Evolutionary conservation across 2,113 vertebrate species (phyloP).

Genomic region (Hydrolagus affinis): DNA sequence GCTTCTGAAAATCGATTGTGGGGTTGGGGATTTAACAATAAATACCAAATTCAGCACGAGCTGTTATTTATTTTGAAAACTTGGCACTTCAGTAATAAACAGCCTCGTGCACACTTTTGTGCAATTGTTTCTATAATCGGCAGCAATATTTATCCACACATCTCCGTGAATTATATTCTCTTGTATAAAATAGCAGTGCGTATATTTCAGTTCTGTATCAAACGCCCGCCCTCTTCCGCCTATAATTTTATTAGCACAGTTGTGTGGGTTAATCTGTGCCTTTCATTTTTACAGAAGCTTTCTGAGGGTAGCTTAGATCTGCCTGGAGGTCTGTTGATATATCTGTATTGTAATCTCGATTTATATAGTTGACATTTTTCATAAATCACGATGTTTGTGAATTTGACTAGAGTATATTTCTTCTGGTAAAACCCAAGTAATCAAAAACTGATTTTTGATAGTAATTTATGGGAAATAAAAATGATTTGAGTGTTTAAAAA

Average conservation of each 20-base stretch:
- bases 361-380: constrained; percentile 23
- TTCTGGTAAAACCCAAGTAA: constrained; percentile 3
- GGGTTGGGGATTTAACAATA: neutral
- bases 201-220: neutral
- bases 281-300: constrained; percentile 29
- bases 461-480: constrained; percentile 29
- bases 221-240: neutral
- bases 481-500: constrained; percentile 14
- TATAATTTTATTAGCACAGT: neutral
- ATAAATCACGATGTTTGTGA: constrained; percentile 28
- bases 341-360: constrained; percentile 18
- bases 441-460: constrained; percentile 31
- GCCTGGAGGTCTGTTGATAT: neutral
- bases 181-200: neutral
- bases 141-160: neutral
- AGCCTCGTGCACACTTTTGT: neutral
- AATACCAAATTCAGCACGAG: neutral
- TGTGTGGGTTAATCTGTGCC: constrained; percentile 23
- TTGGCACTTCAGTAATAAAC: neutral
- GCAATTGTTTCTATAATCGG: neutral
- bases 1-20: neutral
- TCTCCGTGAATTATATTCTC: neutral
- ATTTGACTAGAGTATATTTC: constrained; percentile 5
- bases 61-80: neutral
- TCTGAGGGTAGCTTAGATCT: constrained; percentile 1